Evolutionary conservation across 2,888 invertebrate genomes (phyloP).

Genomic region (Cataglyphis cursor): DNA sequence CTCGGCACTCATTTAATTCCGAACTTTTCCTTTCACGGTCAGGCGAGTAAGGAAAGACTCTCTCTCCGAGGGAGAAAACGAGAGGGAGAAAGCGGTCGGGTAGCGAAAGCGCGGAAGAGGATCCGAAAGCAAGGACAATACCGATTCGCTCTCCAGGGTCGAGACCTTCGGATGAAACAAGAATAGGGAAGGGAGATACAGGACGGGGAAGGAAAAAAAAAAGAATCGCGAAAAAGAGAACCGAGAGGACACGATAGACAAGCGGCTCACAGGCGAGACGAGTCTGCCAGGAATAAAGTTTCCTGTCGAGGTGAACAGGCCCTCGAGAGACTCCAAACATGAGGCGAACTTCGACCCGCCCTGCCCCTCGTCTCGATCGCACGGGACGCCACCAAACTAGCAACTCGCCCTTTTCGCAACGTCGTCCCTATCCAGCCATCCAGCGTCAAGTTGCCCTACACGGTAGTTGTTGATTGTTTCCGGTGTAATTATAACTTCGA

Average conservation of each 20-base stretch:
- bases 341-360: constrained; percentile 68
- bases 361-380: constrained; percentile 32
- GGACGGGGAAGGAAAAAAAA: constrained; percentile 37
- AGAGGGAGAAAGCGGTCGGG: constrained; percentile 54
- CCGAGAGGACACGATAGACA: constrained; percentile 31
- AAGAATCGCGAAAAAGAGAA: constrained; percentile 9
- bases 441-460: constrained; percentile 60
- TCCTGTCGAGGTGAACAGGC: constrained; percentile 67
- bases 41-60: constrained; percentile 67
- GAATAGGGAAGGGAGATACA: constrained; percentile 24
- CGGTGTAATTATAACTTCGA: constrained; percentile 85
- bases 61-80: constrained; percentile 47
- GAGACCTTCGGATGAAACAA: constrained; percentile 71
- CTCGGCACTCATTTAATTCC: constrained; percentile 74
- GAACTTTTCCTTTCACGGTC: constrained; percentile 76
- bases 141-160: constrained; percentile 63
- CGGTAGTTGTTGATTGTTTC: constrained; percentile 84
- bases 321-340: constrained; percentile 71
- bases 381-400: constrained; percentile 30
- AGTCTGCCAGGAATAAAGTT: constrained; percentile 73
- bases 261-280: constrained; percentile 49
- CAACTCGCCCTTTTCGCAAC: constrained; percentile 47
- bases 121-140: constrained; percentile 63
- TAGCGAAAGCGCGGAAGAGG: constrained; percentile 64
- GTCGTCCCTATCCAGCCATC: constrained; percentile 26